Evolutionary conservation across 2,113 vertebrate species (phyloP).

Genomic region (Panthera tigris): DNA sequence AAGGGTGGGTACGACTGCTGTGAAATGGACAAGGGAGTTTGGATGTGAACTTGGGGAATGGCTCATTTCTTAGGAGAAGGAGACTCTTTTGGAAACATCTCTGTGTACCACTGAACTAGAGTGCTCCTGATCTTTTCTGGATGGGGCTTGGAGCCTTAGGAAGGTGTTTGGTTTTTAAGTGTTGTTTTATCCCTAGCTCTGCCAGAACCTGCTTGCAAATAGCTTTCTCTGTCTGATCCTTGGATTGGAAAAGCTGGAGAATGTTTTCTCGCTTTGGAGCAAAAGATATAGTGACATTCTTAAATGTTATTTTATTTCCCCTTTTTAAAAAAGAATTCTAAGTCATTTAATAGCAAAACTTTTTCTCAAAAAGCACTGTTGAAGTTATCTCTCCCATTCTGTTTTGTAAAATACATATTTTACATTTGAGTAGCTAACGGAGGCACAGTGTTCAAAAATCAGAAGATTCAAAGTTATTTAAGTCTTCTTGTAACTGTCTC

Average conservation of each 20-base stretch:
- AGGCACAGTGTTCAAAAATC: neutral
- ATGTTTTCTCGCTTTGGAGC: neutral
- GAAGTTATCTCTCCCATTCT: neutral
- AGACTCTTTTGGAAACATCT: neutral
- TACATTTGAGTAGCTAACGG: neutral
- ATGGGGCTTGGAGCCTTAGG: neutral
- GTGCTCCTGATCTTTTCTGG: neutral
- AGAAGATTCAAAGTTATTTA: neutral
- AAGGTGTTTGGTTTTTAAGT: neutral
- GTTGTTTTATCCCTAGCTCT: neutral
- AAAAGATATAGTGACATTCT: neutral
- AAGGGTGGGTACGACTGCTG: too few relatives aligned
- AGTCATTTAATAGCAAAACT: neutral
- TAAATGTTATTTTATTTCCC: neutral
- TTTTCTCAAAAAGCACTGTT: neutral
- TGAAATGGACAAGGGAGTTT: neutral
- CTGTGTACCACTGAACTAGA: neutral
- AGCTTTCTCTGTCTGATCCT: slow-evolving; percentile 21
- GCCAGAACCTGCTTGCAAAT: neutral
- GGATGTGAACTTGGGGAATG: neutral
- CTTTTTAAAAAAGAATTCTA: neutral
- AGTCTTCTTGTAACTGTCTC: neutral
- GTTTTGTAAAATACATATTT: neutral
- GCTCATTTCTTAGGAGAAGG: neutral
- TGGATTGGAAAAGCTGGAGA: neutral